Conservation (phyloP, 2,797 vertebrate species). For the Lagodon rhomboides region DNA sequence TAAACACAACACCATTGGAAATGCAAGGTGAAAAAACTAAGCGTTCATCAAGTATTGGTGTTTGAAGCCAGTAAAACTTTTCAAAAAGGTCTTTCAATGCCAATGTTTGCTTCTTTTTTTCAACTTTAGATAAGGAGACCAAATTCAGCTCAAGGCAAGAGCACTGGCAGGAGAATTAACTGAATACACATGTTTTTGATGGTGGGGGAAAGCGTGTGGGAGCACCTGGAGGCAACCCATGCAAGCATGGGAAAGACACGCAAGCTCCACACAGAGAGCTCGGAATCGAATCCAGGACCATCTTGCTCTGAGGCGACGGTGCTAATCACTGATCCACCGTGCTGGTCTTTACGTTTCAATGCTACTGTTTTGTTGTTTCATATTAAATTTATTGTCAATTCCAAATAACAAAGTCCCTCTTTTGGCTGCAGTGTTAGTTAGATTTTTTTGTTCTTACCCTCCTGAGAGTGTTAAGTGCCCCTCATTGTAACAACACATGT, state of each 20-base stretch:
- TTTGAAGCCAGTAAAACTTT: background rate
- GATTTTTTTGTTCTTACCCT: conserved; percentile 24
- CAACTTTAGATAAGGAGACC: background rate
- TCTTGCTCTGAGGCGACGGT: too few relatives aligned
- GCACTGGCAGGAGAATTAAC: too few relatives aligned
- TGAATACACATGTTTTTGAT: too few relatives aligned
- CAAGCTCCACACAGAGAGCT: too few relatives aligned
- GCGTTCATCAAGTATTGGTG: background rate
- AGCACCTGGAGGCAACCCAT: too few relatives aligned
- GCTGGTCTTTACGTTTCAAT: background rate
- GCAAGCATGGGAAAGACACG: too few relatives aligned
- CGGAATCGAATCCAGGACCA: too few relatives aligned
- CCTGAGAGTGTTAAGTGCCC: background rate
- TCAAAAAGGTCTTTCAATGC: background rate
- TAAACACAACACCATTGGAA: background rate
- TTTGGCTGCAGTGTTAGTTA: background rate
- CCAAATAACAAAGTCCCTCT: background rate
- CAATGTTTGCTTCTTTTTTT: conserved; percentile 1
- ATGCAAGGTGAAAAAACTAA: background rate
- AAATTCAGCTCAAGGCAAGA: too few relatives aligned
- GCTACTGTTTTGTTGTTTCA: background rate
- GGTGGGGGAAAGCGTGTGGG: too few relatives aligned
- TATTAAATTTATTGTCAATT: background rate
- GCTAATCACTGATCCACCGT: too few relatives aligned
- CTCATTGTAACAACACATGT: conserved; percentile 26